A percentile compares a stretch with the other conserved stretches of the same genome.
phyloP scores from a whole-genome alignment of 1,140 invertebrate species.

The Metopolophium dirhodum region DNA sequence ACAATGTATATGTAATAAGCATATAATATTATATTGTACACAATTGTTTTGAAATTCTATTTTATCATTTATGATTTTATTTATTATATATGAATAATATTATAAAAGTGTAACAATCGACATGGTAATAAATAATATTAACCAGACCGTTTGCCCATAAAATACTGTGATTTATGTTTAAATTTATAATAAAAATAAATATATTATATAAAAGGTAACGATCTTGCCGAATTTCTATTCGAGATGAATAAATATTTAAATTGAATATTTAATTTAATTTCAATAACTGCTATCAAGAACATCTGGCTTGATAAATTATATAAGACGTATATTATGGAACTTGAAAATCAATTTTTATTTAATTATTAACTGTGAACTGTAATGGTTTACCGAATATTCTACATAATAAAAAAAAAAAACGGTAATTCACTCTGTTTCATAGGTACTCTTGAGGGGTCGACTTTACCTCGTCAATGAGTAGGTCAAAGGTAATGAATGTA shows the following conservation, averaged over 20 bases:
- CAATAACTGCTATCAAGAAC: background rate
- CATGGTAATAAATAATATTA: conserved; percentile 8
- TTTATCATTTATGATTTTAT: conserved; percentile 11
- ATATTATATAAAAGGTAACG: background rate
- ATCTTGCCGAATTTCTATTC: background rate
- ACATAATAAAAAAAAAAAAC: background rate
- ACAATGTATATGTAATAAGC: background rate
- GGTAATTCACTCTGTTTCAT: background rate
- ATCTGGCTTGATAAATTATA: background rate
- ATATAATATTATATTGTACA: background rate
- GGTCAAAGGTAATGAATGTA: background rate
- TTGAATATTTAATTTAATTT: background rate
- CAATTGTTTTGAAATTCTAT: conserved; percentile 2
- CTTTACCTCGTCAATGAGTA: background rate
- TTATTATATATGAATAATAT: conserved; percentile 2
- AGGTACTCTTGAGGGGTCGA: background rate
- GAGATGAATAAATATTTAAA: conserved; percentile 1
- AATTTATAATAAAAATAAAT: background rate
- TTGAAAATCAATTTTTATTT: background rate
- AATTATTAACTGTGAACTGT: background rate
- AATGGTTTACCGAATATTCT: background rate
- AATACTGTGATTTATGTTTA: background rate
- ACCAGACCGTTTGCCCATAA: background rate
- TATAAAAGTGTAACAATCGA: background rate
- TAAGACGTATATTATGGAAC: background rate